Base-by-base conservation (phyloP, 2,888 invertebrate genomes). In the Hedychridium roseum region DNA sequence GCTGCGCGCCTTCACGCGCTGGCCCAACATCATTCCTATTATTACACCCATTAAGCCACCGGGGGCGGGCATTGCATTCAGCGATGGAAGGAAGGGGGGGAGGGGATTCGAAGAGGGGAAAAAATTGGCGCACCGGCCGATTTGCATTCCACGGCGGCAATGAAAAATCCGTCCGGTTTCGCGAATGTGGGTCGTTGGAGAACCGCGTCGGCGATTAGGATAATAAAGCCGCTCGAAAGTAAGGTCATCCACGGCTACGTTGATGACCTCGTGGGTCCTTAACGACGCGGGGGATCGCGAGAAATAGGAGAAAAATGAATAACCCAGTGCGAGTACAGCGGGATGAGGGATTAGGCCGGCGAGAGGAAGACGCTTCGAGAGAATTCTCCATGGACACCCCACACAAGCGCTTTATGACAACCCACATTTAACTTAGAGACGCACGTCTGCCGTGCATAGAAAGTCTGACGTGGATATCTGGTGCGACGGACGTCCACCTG, bases 161-260 rank as follows among this genome's bases (percentile, higher is more conserved):
- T n/a, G n/a, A n/a, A n/a, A n/a, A n/a, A n/a, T n/a, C n/a, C n/a
- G n/a, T n/a, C n/a, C n/a, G n/a, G n/a, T n/a, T n/a, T n/a, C n/a
- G 36, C 30, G 50, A 57, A 61, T 60, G 57, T 60, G 61, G 61
- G 60, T 57, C 57, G 54, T 43, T 20, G 31, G 37, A 43, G 31
- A 28, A 46, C 31, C 36, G 31, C 36, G 30, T 35, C 47, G 35
- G 53, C n/a, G 66, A 64, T 64, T 66, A 63, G 56, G 60, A 54
- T 64, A 66, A 66, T 64, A 64, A 64, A 66, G 63, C 63, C 49
- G 53, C 50, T 44, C 41, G 58, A 56, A n/a, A 59, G 64, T 61
- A 65, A 64, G 65, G 65, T 66, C 60, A 57, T 64, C 60, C 63
- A 61, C 64, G 52, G 38, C n/a, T 56, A 44, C 54, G 58, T 40